Evolutionary conservation across 2,888 invertebrate species (phyloP).

Genomic region (Eurytoma adleriae): DNA sequence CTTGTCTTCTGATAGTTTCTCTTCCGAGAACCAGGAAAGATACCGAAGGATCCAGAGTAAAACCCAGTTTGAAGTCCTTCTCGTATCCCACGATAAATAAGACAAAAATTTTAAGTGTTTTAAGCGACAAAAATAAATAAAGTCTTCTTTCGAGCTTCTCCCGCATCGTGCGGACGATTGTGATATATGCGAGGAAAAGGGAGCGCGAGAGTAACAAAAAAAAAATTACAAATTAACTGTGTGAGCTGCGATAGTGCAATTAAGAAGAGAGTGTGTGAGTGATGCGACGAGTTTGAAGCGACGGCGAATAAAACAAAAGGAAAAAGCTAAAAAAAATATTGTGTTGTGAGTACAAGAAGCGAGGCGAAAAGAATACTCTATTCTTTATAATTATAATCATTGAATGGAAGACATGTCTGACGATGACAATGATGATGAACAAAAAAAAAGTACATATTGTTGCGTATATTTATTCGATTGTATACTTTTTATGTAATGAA

Average conservation of each 20-base stretch:
- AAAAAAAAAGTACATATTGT: conserved; percentile 60
- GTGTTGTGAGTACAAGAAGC: conserved; percentile 28
- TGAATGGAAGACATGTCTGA: conserved; percentile 43
- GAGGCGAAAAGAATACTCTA: conserved; percentile 44
- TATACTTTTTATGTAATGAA: conserved; percentile 60
- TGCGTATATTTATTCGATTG: conserved; percentile 66
- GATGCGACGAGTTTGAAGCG: background rate
- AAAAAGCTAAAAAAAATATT: conserved; percentile 15
- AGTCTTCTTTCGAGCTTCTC: conserved; percentile 57
- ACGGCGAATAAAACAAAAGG: conserved; percentile 13
- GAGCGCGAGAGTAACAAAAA: conserved; percentile 15
- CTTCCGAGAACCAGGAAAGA: conserved; percentile 21
- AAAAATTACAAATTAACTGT: conserved; percentile 47
- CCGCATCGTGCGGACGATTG: conserved; percentile 55
- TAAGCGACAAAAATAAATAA: conserved; percentile 28
- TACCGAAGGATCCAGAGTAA: conserved; percentile 12
- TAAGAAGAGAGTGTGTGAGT: conserved; percentile 29
- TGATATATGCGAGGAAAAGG: conserved; percentile 56
- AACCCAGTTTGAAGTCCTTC: conserved; percentile 32
- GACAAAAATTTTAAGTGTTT: conserved; percentile 14
- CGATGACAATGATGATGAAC: conserved; percentile 21
- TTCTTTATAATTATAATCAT: conserved; percentile 54
- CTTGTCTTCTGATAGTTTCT: conserved; percentile 36
- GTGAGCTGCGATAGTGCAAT: conserved; percentile 45
- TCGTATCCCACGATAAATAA: conserved; percentile 35